Evolutionary conservation across 2,888 invertebrate species (phyloP).

Genomic region (Drosophila greeni): DNA sequence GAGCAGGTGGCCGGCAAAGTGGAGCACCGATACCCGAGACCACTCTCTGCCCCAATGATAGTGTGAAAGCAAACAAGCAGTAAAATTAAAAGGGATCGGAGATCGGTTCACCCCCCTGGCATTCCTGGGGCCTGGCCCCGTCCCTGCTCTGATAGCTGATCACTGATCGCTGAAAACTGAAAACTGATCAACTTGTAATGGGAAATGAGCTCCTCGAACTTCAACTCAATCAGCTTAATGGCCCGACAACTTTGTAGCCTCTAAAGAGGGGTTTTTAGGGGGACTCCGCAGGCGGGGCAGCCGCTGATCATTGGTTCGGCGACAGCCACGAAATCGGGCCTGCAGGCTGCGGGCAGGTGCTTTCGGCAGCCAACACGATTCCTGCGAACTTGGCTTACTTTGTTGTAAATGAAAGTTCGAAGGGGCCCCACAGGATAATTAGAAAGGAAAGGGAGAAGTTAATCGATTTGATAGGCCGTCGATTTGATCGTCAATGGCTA

Average conservation of each 20-base stretch:
- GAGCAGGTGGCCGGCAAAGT: conserved; percentile 51
- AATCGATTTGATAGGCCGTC: not conserved
- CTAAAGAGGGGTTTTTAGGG: conserved; percentile 21
- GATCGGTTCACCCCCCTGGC: conserved; percentile 36
- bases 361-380: conserved; percentile 23
- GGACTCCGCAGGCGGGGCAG: not conserved
- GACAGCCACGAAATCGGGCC: conserved; percentile 20
- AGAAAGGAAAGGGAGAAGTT: conserved; percentile 2
- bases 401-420: conserved; percentile 34
- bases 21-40: conserved; percentile 46
- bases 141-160: not conserved
- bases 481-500: too few species aligned
- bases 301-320: conserved; percentile 28
- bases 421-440: conserved; percentile 4
- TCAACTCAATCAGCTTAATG: conserved; percentile 73
- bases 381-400: conserved; percentile 25
- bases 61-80: conserved; percentile 75
- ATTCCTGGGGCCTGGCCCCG: conserved; percentile 6
- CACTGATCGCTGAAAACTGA: conserved; percentile 18
- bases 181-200: conserved; percentile 70
- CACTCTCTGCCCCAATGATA: conserved; percentile 57
- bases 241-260: conserved; percentile 64
- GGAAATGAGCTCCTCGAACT: conserved; percentile 64
- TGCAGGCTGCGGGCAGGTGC: conserved; percentile 28
- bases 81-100: conserved; percentile 63